Conservation (phyloP, 2,797 vertebrate species). For the Podargus strigoides region DNA sequence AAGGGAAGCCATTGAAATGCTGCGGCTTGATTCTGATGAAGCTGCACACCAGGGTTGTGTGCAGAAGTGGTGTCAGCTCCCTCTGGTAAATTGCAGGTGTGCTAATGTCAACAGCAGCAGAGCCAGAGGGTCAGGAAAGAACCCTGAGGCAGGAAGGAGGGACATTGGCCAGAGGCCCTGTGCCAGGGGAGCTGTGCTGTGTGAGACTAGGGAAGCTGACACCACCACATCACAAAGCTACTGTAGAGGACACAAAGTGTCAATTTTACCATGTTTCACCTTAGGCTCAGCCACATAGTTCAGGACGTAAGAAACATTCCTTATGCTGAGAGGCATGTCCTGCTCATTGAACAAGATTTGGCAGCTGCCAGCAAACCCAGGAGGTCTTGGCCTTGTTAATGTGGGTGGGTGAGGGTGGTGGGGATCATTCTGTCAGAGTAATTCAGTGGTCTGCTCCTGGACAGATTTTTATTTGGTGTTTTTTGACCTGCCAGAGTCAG, state of each 20-base stretch:
- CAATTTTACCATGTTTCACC: background rate
- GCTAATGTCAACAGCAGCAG: background rate
- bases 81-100: background rate
- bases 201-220: background rate
- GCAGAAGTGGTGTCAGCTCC: background rate
- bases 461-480: background rate
- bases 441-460: background rate
- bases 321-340: fast-evolving
- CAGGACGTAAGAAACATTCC: background rate
- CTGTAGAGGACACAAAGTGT: background rate
- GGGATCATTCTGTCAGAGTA: background rate
- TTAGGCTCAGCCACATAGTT: background rate
- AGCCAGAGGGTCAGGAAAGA: background rate
- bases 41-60: background rate
- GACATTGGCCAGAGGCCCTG: fast-evolving
- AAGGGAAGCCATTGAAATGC: background rate
- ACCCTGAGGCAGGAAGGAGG: background rate
- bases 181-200: background rate
- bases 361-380: background rate
- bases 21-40: background rate
- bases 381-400: background rate
- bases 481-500: background rate
- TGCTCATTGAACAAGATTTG: background rate
- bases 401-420: background rate
- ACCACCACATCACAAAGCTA: background rate